These are phyloP conservation scores for Ariopsis seemanni DNA, from an alignment of 2,113 vertebrate species.

Conservation along the genomic window DNA sequence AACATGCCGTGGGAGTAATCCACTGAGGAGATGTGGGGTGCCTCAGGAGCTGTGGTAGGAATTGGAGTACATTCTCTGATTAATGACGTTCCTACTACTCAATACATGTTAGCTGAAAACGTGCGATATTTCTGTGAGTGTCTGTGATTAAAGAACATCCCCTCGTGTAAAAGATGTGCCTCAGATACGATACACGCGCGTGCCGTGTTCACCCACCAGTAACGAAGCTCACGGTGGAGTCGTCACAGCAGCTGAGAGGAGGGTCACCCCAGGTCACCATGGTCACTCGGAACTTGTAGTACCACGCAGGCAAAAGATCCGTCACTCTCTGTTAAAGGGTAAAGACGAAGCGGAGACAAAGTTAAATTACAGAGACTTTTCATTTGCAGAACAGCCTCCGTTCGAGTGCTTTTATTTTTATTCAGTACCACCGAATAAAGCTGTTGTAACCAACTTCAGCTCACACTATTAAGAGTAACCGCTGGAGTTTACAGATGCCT, in stretches of 20 bases:
- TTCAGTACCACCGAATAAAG: neutral
- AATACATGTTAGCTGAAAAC: too few species aligned
- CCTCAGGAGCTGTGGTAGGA: conserved; percentile 80
- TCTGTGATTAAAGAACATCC: neutral
- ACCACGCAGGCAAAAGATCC: conserved; percentile 91
- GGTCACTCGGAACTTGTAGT: conserved; percentile 93
- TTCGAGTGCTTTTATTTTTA: neutral
- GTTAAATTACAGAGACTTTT: neutral
- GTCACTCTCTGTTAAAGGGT: conserved; percentile 78
- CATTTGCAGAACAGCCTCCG: neutral
- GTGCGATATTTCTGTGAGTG: neutral
- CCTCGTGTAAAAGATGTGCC: neutral
- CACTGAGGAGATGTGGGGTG: conserved; percentile 86
- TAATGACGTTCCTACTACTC: neutral
- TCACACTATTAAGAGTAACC: too few species aligned
- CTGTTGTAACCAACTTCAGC: too few species aligned
- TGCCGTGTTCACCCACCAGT: conserved; percentile 76
- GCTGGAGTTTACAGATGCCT: too few species aligned
- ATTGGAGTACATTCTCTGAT: neutral
- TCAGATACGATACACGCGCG: neutral
- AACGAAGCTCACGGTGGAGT: conserved; percentile 87
- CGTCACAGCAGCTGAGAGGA: conserved; percentile 88
- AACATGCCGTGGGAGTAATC: conserved; percentile 85
- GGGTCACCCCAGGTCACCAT: conserved; percentile 97
- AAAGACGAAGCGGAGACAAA: neutral